Evolutionary conservation across 2,113 vertebrate genomes (phyloP).

Genomic region (Lota lota): DNA sequence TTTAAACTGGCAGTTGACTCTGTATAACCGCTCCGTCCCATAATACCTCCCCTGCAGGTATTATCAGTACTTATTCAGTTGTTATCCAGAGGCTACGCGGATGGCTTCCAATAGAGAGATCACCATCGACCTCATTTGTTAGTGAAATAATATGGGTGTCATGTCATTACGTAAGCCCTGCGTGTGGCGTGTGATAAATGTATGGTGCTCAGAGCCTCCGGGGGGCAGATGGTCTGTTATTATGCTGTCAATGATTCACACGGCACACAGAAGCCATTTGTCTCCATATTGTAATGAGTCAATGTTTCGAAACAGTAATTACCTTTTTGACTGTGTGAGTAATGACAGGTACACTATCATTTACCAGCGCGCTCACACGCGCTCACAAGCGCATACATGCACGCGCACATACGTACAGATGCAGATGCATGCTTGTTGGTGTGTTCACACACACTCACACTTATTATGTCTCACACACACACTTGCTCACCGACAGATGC

Average conservation of each 20-base stretch:
- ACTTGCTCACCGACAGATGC: background rate
- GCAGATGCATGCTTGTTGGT: background rate
- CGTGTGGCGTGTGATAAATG: conserved; percentile 52
- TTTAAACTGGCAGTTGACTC: background rate
- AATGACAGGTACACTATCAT: conserved; percentile 43
- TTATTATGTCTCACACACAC: conserved; percentile 9
- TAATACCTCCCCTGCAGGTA: conserved; percentile 7
- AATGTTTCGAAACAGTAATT: conserved; percentile 64
- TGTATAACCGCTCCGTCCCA: background rate
- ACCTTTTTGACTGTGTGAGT: conserved; percentile 52
- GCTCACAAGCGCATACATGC: background rate
- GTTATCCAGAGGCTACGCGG: background rate
- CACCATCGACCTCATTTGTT: conserved; percentile 32
- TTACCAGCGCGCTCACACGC: background rate
- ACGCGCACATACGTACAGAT: background rate
- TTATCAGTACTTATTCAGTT: background rate
- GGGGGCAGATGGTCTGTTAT: conserved; percentile 53
- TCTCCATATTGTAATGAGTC: conserved; percentile 64
- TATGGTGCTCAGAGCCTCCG: conserved; percentile 37
- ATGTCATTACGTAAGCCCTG: conserved; percentile 37
- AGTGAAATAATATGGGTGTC: conserved; percentile 36
- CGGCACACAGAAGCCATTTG: conserved; percentile 61
- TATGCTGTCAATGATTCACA: conserved; percentile 57
- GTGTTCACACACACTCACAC: background rate
- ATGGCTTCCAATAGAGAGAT: conserved; percentile 30